phyloP scores from a whole-genome alignment of 2,888 invertebrate species.

The Ramazzottius varieornatus region DNA sequence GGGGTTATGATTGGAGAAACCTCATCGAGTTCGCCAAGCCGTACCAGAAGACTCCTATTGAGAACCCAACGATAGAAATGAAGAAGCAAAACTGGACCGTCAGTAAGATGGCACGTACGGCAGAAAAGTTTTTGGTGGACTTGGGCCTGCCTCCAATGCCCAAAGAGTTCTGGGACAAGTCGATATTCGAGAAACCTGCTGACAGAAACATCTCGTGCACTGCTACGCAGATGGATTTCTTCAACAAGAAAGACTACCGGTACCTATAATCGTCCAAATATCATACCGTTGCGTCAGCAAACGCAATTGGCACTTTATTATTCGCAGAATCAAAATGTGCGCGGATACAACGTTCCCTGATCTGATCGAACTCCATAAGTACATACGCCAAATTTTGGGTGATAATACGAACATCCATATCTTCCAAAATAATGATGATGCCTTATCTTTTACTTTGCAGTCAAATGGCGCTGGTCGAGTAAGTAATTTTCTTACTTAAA shows the following conservation, averaged over 20 bases:
- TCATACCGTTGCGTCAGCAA: too few relatives aligned
- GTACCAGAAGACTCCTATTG: conserved; percentile 13
- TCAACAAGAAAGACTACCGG: conserved; percentile 16
- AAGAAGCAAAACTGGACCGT: conserved; percentile 15
- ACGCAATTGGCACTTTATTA: too few relatives aligned
- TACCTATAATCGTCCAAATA: conserved; percentile 7
- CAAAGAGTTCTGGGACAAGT: conserved; percentile 17
- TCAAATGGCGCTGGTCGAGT: background rate
- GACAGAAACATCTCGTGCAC: conserved; percentile 20
- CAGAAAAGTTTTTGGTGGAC: conserved; percentile 18
- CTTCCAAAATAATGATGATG: too few relatives aligned
- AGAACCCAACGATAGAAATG: conserved; percentile 6
- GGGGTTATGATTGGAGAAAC: conserved; percentile 16
- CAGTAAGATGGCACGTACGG: conserved; percentile 16
- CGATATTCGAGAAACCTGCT: conserved; percentile 17
- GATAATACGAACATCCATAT: too few relatives aligned
- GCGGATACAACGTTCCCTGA: conserved; percentile 16
- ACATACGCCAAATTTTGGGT: conserved; percentile 17
- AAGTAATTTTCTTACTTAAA: too few relatives aligned
- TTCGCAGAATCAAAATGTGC: conserved; percentile 17
- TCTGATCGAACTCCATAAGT: conserved; percentile 16
- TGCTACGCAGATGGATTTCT: conserved; percentile 18
- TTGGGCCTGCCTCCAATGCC: conserved; percentile 18
- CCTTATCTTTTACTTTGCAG: too few relatives aligned
- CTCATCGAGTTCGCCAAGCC: conserved; percentile 17